Evolutionary conservation across 64 coral and sea anemone genomes (phyloP), one percentile per base, ranked within the genome.

Genomic region (Pocillopora verrucosa): DNA sequence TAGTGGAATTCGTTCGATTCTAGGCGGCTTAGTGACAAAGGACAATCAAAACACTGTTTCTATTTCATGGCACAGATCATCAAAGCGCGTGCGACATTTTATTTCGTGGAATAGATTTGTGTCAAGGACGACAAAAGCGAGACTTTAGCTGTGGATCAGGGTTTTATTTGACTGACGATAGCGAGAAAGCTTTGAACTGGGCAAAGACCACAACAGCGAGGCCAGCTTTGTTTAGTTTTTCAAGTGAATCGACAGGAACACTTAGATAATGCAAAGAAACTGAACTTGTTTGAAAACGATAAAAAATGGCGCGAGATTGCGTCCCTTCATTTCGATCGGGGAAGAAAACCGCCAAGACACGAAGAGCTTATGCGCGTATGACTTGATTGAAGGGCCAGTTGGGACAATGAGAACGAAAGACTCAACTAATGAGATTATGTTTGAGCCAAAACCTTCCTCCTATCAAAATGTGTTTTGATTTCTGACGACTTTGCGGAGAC

Each of bases 11-110:
- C 26, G 59, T 3, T 37, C 80, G 0, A 36, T n/a, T 16, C 22
- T 91, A 10, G n/a, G 20, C 65, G 81, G 67, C 0, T 63, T 86
- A 30, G 10, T 72, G 37, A 1, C 38, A 4, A 7, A 88, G 72
- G 75, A 89, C 75, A 56, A 22, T 0, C 7, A 37, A 16, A 36
- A 56, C 34, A 62, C 60, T 80, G 11, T n/a, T 89, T 72, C 65
- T 92, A 0, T 98, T 87, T 65, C 96, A 98, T 73, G 96, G 92
- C 58, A 98, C 96, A 59, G 92, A 98, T 89, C 92, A 94, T 51
- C 20, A 70, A 14, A 92, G 92, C 30, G 96, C 92, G 4, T 13
- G 12, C 79, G 76, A 92, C 34, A 98, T 98, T 57, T 58, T 98
- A 16, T 12, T 68, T 61, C 64, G 72, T 51, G 96, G 96, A 74